phyloP scores from a whole-genome alignment of 2,888 invertebrate species.

The Thereva nobilitata region DNA sequence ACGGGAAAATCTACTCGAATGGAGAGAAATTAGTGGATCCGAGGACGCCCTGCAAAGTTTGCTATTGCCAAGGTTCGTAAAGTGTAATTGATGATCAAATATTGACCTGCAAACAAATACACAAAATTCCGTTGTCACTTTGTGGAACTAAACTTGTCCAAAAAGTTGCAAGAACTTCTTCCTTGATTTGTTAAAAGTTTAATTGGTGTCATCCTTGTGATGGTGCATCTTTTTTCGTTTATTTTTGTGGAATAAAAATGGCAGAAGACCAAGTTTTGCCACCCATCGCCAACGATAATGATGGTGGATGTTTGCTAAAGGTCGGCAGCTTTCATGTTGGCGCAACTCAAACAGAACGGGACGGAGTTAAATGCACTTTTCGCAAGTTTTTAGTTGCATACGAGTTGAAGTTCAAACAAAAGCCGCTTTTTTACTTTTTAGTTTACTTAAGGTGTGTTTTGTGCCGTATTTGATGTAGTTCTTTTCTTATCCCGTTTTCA shows the following conservation, averaged over 20 bases:
- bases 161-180: background rate
- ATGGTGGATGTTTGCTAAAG: no score
- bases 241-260: no score
- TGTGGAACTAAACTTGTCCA: background rate
- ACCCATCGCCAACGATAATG: no score
- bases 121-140: background rate
- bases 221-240: no score
- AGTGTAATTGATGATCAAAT: constrained; percentile 28
- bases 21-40: constrained; percentile 75
- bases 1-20: constrained; percentile 74
- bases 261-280: no score
- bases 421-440: no score
- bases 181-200: background rate
- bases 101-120: constrained; percentile 11
- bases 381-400: background rate
- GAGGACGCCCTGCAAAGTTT: constrained; percentile 75
- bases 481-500: constrained; percentile 38
- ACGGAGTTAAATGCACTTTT: constrained; percentile 32
- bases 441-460: no score
- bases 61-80: constrained; percentile 70
- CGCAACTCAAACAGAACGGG: constrained; percentile 7
- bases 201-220: background rate
- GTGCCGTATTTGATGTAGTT: no score
- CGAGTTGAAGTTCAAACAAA: no score
- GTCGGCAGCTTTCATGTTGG: background rate